These are phyloP conservation scores for Sinodicranocentrus sp. DNA, from an alignment of 2,888 invertebrate species.

Conservation along the genomic window DNA sequence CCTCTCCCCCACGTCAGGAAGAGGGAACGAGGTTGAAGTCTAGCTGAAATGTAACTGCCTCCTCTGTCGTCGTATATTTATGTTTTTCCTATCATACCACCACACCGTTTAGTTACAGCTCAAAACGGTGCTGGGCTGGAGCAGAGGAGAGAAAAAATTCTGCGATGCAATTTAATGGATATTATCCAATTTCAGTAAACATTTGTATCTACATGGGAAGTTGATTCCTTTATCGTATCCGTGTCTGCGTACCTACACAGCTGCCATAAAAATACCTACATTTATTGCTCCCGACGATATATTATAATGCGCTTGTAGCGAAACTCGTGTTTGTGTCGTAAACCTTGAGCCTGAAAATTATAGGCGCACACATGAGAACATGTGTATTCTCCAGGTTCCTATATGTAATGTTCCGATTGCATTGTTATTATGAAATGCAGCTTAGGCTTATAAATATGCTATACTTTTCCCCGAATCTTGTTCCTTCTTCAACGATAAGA, in stretches of 20 bases:
- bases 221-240: too few relatives aligned
- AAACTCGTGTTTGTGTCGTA: too few relatives aligned
- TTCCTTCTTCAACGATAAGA: not conserved
- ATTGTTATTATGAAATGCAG: not conserved
- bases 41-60: not conserved
- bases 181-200: slow-evolving; percentile 36
- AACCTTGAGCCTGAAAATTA: too few relatives aligned
- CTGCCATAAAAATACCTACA: too few relatives aligned
- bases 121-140: not conserved
- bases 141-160: not conserved
- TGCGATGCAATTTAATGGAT: slow-evolving; percentile 30
- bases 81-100: not conserved
- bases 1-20: slow-evolving; percentile 1
- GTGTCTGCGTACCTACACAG: too few relatives aligned
- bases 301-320: not conserved
- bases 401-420: too few relatives aligned
- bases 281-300: not conserved
- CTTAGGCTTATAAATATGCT: not conserved
- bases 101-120: not conserved
- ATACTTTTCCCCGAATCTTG: not conserved
- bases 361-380: too few relatives aligned
- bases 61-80: not conserved
- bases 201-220: not conserved
- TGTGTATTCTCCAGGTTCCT: not conserved
- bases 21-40: not conserved